These are phyloP conservation scores for Nylanderia fulva DNA, from an alignment of 1,140 invertebrate species.

Conservation along the genomic window DNA sequence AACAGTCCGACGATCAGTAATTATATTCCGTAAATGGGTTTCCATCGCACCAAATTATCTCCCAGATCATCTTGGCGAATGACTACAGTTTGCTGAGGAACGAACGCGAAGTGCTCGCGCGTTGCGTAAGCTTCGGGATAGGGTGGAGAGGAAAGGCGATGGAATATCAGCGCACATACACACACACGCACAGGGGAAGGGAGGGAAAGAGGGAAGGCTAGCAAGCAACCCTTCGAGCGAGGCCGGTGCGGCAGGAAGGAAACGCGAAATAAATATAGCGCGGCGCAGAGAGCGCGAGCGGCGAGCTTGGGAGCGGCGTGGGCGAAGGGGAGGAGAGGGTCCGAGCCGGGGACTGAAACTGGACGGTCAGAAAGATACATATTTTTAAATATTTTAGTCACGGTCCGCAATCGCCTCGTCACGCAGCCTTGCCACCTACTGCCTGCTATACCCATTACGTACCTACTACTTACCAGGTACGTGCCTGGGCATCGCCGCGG, in stretches of 20 bases:
- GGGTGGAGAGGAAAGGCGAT: not conserved
- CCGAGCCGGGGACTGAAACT: constrained; percentile 78
- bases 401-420: constrained; percentile 86
- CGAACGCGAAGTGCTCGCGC: not conserved
- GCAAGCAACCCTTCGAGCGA: constrained; percentile 62
- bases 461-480: constrained; percentile 76
- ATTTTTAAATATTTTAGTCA: constrained; percentile 87
- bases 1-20: not conserved
- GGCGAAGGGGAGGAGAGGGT: constrained; percentile 58
- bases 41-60: not conserved
- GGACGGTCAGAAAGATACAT: constrained; percentile 86
- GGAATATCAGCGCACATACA: constrained; percentile 18
- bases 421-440: constrained; percentile 86
- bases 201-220: not conserved
- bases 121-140: constrained; percentile 36
- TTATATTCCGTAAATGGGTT: not conserved
- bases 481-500: constrained; percentile 66
- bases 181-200: too few relatives aligned
- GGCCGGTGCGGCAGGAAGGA: constrained; percentile 82
- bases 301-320: constrained; percentile 68
- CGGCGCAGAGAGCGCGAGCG: constrained; percentile 64
- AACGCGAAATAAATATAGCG: constrained; percentile 86
- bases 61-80: not conserved
- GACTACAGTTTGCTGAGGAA: not conserved
- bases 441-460: constrained; percentile 83